phyloP scores from a whole-genome alignment of 2,888 invertebrate species.

The Xestia ashworthii region DNA sequence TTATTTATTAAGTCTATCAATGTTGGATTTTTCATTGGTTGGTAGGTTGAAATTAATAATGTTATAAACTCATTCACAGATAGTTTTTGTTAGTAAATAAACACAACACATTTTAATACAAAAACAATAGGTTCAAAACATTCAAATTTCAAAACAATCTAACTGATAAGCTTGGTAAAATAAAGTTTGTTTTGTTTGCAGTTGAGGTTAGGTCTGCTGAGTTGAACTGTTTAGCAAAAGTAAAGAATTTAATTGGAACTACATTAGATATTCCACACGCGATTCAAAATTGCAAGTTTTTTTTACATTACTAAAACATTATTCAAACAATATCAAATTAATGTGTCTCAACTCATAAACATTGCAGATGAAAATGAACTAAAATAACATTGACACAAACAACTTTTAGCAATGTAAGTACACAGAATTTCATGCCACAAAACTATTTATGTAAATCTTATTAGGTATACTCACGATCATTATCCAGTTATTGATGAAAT shows the following conservation, averaged over 20 bases:
- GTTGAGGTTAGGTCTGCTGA: constrained; percentile 24
- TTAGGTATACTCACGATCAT: constrained; percentile 62
- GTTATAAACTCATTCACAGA: constrained; percentile 72
- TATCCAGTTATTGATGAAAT: constrained; percentile 42
- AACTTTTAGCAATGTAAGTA: constrained; percentile 13
- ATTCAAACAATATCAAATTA: neutral
- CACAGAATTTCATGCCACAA: constrained; percentile 52
- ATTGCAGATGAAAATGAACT: constrained; percentile 8
- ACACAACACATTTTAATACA: constrained; percentile 36
- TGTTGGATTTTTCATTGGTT: neutral
- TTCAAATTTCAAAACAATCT: constrained; percentile 21
- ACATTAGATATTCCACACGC: neutral
- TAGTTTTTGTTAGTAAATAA: constrained; percentile 55
- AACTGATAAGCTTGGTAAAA: constrained; percentile 26
- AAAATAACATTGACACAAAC: neutral
- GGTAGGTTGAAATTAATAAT: constrained; percentile 21
- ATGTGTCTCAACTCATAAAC: constrained; percentile 19
- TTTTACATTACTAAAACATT: neutral
- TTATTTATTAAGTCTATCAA: neutral
- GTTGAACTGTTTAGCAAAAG: constrained; percentile 16
- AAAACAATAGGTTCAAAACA: constrained; percentile 17
- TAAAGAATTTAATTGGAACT: neutral
- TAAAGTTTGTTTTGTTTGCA: constrained; percentile 20
- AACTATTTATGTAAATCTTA: constrained; percentile 20
- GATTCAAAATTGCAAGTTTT: neutral